Evolutionary conservation across 2,888 invertebrate genomes (phyloP).

Genomic region (Xestoiulus laeticollis): DNA sequence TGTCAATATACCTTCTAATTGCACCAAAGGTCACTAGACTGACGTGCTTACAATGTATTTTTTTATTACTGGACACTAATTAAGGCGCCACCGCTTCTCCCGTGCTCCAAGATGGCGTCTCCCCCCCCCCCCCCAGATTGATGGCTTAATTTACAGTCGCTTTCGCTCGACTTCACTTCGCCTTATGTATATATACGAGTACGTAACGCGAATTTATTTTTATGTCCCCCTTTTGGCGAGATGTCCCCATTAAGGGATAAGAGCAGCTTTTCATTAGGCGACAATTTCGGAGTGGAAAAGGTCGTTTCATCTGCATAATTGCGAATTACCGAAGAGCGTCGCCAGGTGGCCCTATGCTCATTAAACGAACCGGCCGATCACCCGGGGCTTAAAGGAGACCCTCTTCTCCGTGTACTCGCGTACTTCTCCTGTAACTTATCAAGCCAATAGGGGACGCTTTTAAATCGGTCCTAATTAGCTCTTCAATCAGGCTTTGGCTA

Average conservation of each 20-base stretch:
- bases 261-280: slow-evolving; percentile 43
- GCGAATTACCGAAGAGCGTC: not conserved
- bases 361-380: no score
- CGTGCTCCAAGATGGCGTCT: not conserved
- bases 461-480: not conserved
- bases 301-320: slow-evolving; percentile 39
- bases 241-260: slow-evolving; percentile 43
- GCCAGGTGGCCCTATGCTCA: not conserved
- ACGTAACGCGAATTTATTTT: slow-evolving; percentile 30
- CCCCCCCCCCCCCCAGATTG: not conserved
- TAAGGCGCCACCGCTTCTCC: not conserved
- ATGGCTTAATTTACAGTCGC: not conserved
- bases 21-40: no score
- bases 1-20: no score
- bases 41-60: no score
- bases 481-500: not conserved
- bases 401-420: not conserved
- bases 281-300: slow-evolving; percentile 43
- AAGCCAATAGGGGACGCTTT: not conserved
- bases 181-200: not conserved
- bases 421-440: not conserved
- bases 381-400: slow-evolving; percentile 13
- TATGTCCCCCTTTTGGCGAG: slow-evolving; percentile 40
- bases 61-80: not conserved
- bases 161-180: not conserved